Base-by-base conservation (phyloP, 2,113 vertebrate genomes). In the Ceyx cyanopectus region DNA sequence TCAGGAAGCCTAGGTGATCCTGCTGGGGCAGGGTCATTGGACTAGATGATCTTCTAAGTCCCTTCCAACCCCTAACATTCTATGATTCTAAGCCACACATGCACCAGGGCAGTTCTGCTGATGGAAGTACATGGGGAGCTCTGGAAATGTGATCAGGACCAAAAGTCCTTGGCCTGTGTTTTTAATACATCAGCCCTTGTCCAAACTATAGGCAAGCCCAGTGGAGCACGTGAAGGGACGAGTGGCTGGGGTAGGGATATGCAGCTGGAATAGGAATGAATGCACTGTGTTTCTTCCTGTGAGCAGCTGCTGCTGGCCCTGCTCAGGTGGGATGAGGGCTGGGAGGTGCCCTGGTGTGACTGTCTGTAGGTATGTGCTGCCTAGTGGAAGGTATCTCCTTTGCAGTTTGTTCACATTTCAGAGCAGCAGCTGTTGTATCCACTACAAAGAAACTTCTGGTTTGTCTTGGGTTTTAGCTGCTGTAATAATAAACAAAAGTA, bases 201-300 rank as follows among this genome's bases (percentile, higher is more conserved):
- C 57, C 66, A 40, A 61, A 26, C 21, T 0, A 10, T 23, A 2
- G 26, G n/a, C 48, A 32, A 32, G 65, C 48, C 40, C 57, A 1
- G 57, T 1, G 1, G 48, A 50, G 48, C 48, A 23, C 18, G n/a
- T n/a, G 46, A 27, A 66, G 48, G 19, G 20, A 4, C 2, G 3
- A 12, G 46, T 48, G 46, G 20, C 46, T 48, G 46, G 46, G 46
- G 20, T 48, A 21, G 46, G 46, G 48, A 50, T 12, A 19, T 46
- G 45, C 45, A 19, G 3, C 37, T 14, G 21, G 58, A 21, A 22
- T 21, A 56, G 48, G 81, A 18, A 29, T 3, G 81, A 18, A 29
- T 3, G 2, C 5, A 3, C 16, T 1, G 1, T 19, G 2, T 23
- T 43, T 21, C 21, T 18, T 30, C 13, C 60, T 30, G 8, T 5